These are phyloP conservation scores for Athrips mouffetella DNA, from an alignment of 2,888 invertebrate genomes.

Conservation along the genomic window DNA sequence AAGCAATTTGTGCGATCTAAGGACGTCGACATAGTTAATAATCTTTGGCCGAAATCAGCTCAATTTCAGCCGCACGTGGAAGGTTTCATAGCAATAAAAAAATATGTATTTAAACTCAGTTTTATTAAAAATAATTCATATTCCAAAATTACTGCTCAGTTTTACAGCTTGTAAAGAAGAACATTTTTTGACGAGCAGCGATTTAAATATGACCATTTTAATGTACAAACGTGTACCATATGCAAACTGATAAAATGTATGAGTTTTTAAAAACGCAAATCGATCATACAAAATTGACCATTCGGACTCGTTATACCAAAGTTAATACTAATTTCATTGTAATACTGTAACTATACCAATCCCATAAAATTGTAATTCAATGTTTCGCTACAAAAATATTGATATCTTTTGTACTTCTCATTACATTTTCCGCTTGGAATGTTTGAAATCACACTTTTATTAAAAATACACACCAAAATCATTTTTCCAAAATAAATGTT, in stretches of 20 bases:
- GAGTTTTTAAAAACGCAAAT: slow-evolving; percentile 46
- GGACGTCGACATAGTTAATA: no score
- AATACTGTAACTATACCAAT: slow-evolving; percentile 69
- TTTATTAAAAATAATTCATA: slow-evolving; percentile 73
- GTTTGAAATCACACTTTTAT: slow-evolving; percentile 67
- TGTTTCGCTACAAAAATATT: slow-evolving; percentile 71
- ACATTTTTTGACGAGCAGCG: slow-evolving; percentile 43
- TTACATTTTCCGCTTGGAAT: slow-evolving; percentile 73
- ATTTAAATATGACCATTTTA: slow-evolving; percentile 47
- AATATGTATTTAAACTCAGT: slow-evolving; percentile 54
- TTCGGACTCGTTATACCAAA: slow-evolving; percentile 31
- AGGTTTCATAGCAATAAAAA: slow-evolving; percentile 23
- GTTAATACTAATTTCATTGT: slow-evolving; percentile 62
- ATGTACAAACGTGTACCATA: slow-evolving; percentile 55
- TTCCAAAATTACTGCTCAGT: slow-evolving; percentile 59
- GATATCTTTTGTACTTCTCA: slow-evolving; percentile 74
- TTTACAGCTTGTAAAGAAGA: slow-evolving; percentile 36
- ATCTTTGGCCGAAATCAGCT: no score
- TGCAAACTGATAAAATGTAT: slow-evolving; percentile 61
- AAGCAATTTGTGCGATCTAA: no score
- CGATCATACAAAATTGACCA: slow-evolving; percentile 51
- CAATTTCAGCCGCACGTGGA: neutral
- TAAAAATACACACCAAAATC: slow-evolving; percentile 57
- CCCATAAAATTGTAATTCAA: slow-evolving; percentile 54
- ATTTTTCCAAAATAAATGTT: slow-evolving; percentile 40